A percentile compares a stretch with the other conserved stretches of the same genome.
Conservation (phyloP, 2,113 vertebrate species). For the Chascanopsetta lugubris region DNA sequence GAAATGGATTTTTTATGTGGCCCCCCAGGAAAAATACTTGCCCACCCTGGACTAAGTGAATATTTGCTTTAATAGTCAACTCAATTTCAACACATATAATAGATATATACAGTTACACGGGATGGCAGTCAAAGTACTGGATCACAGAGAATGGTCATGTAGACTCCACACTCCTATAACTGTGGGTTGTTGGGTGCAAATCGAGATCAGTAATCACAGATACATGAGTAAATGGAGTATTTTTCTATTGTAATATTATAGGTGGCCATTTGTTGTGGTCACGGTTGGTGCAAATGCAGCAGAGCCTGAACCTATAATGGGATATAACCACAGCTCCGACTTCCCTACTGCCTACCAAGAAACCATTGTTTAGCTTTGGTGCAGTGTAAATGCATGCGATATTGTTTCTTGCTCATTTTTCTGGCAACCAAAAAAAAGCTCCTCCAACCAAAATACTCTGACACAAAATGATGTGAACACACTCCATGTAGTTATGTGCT, state of each 20-base stretch:
- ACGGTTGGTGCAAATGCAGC: background rate
- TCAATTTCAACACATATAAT: background rate
- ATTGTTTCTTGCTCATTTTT: conserved; percentile 17
- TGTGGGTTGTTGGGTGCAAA: background rate
- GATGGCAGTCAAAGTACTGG: background rate
- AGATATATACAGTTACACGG: background rate
- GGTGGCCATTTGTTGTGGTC: background rate
- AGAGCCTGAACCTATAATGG: background rate
- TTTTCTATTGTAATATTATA: background rate
- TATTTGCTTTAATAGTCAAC: background rate
- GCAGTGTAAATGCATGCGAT: background rate
- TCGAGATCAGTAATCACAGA: background rate
- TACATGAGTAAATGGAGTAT: background rate
- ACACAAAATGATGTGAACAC: conserved; percentile 16
- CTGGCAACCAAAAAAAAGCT: conserved; percentile 1
- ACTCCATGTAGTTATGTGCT: background rate
- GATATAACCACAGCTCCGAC: background rate
- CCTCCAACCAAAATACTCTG: conserved; percentile 2
- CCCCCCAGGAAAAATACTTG: background rate
- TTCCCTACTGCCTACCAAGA: background rate
- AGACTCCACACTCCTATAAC: background rate
- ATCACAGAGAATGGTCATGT: background rate
- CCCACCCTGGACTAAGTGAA: background rate
- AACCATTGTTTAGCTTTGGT: background rate
- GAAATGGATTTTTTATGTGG: no score